Evolutionary conservation across 64 coral and sea anemone genomes (phyloP).

Genomic region (Dendronephthya gigantea): DNA sequence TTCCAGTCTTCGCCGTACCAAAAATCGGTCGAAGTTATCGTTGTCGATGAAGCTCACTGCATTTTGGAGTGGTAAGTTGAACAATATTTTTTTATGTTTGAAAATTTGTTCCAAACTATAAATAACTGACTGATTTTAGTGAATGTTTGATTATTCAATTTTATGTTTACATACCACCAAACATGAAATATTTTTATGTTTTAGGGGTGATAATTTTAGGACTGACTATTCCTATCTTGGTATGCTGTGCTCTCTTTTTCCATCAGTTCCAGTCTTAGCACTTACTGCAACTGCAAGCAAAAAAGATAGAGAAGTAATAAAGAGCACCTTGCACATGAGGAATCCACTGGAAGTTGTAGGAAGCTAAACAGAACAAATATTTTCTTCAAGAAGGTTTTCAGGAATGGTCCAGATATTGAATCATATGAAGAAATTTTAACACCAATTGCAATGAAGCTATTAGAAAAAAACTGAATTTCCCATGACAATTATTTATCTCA

Average conservation of each 20-base stretch:
- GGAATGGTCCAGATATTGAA: background rate
- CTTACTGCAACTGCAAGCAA: too few relatives aligned
- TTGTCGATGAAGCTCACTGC: conserved; percentile 35
- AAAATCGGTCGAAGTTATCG: conserved; percentile 10
- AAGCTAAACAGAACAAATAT: background rate
- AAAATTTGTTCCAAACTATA: background rate
- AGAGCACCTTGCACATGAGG: too few relatives aligned
- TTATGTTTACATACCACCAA: background rate
- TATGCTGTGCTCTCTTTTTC: background rate
- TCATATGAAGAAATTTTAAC: background rate
- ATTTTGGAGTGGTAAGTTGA: conserved; percentile 37
- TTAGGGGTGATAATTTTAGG: background rate
- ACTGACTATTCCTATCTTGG: background rate
- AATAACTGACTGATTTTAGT: background rate
- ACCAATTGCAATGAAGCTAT: background rate
- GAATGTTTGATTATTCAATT: background rate
- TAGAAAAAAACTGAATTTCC: background rate
- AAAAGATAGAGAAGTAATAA: too few relatives aligned
- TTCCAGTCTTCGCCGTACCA: conserved; percentile 3
- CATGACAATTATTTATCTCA: conserved; percentile 9
- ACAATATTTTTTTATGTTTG: background rate
- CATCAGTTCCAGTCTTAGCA: too few relatives aligned
- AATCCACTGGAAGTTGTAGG: background rate
- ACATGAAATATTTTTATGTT: background rate
- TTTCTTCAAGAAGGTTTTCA: background rate